Conservation (phyloP, 2,797 vertebrate species). For the Sebastes flavidus region DNA sequence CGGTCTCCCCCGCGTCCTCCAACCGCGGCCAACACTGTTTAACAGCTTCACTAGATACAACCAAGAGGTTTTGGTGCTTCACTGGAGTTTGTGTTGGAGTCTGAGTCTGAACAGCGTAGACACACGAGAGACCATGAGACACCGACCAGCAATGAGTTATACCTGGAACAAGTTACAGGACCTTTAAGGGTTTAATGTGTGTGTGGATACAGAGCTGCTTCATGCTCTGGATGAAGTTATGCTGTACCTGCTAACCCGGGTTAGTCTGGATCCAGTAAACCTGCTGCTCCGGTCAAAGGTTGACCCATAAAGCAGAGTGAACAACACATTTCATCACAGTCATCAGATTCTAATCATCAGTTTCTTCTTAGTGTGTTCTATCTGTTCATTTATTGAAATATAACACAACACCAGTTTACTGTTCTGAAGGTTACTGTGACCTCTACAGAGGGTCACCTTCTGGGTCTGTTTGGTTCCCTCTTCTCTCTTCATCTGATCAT, state of each 20-base stretch:
- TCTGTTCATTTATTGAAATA: not conserved
- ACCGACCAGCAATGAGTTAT: too few species aligned
- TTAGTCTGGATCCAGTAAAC: constrained; percentile 31
- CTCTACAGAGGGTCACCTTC: not conserved
- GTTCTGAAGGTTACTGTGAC: not conserved
- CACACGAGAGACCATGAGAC: too few species aligned
- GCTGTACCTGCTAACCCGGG: constrained; percentile 13
- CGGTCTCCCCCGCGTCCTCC: too few species aligned
- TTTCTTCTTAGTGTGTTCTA: not conserved
- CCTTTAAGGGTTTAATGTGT: too few species aligned
- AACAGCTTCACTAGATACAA: too few species aligned
- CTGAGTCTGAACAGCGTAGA: too few species aligned
- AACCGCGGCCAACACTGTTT: too few species aligned
- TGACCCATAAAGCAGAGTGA: constrained; percentile 38
- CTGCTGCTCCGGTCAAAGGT: constrained; percentile 54
- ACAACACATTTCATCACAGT: constrained; percentile 14
- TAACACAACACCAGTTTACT: not conserved
- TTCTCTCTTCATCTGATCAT: not conserved
- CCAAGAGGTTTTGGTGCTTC: too few species aligned
- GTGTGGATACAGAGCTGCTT: too few species aligned
- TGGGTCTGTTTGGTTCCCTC: not conserved
- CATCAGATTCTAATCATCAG: not conserved
- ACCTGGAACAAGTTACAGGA: too few species aligned
- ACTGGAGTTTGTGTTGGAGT: too few species aligned
- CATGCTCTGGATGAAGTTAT: too few species aligned